Percentiles rank a stretch among this genome's conserved stretches.
Evolutionary conservation across 2,888 invertebrate genomes (phyloP).

Genomic region (Augiades crinisus): DNA sequence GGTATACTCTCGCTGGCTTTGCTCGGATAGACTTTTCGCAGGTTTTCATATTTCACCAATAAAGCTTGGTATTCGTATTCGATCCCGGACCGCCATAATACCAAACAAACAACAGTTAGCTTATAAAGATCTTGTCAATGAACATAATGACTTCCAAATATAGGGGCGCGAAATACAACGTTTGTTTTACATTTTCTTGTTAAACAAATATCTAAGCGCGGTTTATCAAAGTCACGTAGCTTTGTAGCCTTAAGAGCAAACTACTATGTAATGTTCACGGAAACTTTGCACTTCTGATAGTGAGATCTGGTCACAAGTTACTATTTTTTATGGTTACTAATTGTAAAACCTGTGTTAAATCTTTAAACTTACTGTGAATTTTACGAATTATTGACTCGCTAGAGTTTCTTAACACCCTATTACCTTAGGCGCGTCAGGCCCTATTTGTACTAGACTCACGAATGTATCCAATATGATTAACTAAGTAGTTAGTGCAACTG

Average conservation of each 20-base stretch:
- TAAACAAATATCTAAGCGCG: no score
- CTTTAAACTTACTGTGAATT: conserved; percentile 25
- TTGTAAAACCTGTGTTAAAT: conserved; percentile 14
- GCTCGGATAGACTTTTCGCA: no score
- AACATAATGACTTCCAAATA: background rate
- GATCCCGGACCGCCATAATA: no score
- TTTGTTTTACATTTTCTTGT: background rate
- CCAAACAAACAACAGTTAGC: no score
- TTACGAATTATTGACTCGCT: conserved; percentile 19
- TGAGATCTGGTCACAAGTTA: conserved; percentile 11
- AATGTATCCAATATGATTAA: no score
- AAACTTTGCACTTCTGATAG: conserved; percentile 25
- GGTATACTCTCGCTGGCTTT: no score
- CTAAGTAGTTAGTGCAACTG: no score
- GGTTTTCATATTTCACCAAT: no score
- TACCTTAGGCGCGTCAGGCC: no score
- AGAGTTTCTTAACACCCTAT: conserved; percentile 23
- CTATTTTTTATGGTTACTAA: conserved; percentile 18
- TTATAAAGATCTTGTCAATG: no score
- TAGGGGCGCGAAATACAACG: background rate
- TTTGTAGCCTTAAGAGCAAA: conserved; percentile 14
- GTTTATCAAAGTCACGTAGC: conserved; percentile 12
- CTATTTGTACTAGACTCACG: no score
- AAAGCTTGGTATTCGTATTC: no score
- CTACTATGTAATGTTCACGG: conserved; percentile 19